phyloP scores from a whole-genome alignment of 2,797 vertebrate species.

The Enoplosus armatus region DNA sequence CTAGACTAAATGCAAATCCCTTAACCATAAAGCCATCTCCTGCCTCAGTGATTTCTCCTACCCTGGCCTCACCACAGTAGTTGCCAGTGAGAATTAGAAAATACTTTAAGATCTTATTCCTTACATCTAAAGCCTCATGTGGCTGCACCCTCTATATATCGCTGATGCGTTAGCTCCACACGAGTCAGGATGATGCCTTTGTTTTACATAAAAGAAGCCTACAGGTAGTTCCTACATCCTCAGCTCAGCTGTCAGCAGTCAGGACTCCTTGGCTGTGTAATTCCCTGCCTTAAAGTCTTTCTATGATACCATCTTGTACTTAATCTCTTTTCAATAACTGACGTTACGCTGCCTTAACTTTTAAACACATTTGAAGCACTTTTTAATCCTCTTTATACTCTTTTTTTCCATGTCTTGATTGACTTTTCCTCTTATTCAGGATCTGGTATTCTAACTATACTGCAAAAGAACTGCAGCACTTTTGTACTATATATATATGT shows the following conservation, averaged over 20 bases:
- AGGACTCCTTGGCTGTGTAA: neutral
- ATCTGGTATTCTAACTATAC: neutral
- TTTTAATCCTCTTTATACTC: neutral
- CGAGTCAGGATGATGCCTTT: neutral
- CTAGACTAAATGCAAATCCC: neutral
- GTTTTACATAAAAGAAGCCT: neutral
- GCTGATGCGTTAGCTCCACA: neutral
- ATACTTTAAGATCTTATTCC: neutral
- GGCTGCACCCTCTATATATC: neutral
- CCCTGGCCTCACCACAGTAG: neutral
- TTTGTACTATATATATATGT: too few relatives aligned
- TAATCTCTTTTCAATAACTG: conserved; percentile 14
- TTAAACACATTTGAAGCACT: neutral
- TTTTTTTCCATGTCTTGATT: too few relatives aligned
- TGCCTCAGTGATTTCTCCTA: neutral
- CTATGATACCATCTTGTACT: neutral
- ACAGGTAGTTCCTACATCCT: neutral
- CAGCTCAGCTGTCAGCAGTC: neutral
- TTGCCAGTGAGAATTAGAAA: neutral
- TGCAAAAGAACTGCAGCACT: neutral
- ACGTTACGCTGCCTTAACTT: neutral
- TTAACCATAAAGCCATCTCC: neutral
- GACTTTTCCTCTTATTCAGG: neutral
- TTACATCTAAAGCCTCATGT: neutral
- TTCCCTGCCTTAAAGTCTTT: neutral